phyloP scores from a whole-genome alignment of 2,113 vertebrate genomes.

The Todiramphus chloris region DNA sequence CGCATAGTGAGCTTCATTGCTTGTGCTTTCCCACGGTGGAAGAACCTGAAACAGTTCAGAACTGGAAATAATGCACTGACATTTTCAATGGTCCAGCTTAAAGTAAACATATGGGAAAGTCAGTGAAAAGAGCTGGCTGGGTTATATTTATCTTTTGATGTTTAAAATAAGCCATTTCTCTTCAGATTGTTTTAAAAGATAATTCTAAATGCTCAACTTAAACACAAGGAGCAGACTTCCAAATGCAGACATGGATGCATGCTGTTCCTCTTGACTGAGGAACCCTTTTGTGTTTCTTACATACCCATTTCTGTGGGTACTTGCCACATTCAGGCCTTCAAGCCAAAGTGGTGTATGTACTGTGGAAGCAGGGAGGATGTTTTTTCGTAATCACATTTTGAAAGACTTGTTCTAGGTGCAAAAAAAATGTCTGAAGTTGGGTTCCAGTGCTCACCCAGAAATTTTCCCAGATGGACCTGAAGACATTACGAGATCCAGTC shows the following conservation, averaged over 20 bases:
- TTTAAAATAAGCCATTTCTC: not conserved
- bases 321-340: not conserved
- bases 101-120: not conserved
- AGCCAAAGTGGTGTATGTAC: not conserved
- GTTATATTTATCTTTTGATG: not conserved
- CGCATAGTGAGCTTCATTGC: not conserved
- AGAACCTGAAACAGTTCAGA: constrained; percentile 8
- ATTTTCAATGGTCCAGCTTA: not conserved
- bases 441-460: not conserved
- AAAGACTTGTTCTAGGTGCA: not conserved
- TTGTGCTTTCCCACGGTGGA: not conserved
- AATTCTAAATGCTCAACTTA: constrained; percentile 23
- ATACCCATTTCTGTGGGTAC: not conserved
- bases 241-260: not conserved
- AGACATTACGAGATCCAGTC: not conserved
- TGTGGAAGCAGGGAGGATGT: not conserved
- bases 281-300: not conserved
- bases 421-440: not conserved
- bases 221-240: not conserved
- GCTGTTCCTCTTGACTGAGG: not conserved
- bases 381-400: not conserved
- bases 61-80: not conserved
- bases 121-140: not conserved
- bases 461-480: not conserved
- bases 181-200: not conserved